Evolutionary conservation across 2,113 vertebrate genomes (phyloP).

Genomic region (Strigops habroptila): DNA sequence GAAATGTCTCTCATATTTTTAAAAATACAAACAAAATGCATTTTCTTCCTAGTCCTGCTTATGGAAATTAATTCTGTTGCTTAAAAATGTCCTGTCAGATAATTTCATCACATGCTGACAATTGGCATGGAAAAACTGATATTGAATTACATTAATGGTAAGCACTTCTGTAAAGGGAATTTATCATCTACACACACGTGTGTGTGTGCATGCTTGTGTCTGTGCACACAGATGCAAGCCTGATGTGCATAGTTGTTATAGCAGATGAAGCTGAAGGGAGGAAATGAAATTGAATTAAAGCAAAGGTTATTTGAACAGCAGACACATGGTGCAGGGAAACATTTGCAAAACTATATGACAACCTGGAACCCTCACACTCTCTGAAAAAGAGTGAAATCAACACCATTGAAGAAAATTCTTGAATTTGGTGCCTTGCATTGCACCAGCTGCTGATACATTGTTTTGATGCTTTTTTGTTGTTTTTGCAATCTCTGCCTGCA

Average conservation of each 20-base stretch:
- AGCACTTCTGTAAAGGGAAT: background rate
- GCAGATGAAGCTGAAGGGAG: background rate
- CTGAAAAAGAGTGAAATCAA: background rate
- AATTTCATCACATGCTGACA: background rate
- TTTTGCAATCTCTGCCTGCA: background rate
- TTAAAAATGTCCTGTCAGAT: background rate
- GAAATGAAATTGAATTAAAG: background rate
- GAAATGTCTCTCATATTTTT: background rate
- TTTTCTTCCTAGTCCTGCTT: background rate
- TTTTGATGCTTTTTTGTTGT: background rate
- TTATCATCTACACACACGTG: background rate
- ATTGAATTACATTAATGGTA: background rate
- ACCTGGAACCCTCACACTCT: background rate
- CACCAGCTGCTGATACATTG: background rate
- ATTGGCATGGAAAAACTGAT: background rate
- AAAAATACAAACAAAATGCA: accelerated
- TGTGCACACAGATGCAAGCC: background rate
- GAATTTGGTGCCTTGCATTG: background rate
- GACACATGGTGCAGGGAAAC: background rate
- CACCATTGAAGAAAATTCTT: background rate
- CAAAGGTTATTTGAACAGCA: background rate
- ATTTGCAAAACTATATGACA: background rate
- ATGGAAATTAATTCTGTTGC: background rate
- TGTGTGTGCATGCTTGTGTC: background rate
- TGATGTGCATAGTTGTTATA: background rate